Base-by-base conservation (phyloP, 2,797 vertebrate species). In the Rhincodon typus region DNA sequence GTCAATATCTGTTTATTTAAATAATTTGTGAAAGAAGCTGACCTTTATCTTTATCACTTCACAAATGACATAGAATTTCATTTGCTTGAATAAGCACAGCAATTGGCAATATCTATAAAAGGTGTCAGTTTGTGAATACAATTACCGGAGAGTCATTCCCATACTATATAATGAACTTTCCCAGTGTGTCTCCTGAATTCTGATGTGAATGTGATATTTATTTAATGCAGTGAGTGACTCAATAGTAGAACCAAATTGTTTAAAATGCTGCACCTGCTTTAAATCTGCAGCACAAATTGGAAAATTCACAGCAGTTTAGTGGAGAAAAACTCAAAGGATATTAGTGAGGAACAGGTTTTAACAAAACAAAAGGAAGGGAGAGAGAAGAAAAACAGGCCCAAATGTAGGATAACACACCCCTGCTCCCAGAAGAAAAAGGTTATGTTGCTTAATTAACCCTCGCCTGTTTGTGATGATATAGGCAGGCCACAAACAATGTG, bases 21-120 rank as follows among this genome's bases (percentile, higher is more conserved):
- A 93, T 93, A 67, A 93, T 69, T 42, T 25, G 90, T 23, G 62
- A 38, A 67, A 93, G n/a, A 67, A 67, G 90, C 90, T 67, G 19
- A 67, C n/a, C 62, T 67, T 93, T 93, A 66, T 93, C 88, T 93
- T 67, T 93, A 93, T 93, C 66, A 42, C 66, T 93, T 69, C n/a
- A 42, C 90, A 93, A 93, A 67, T 93, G 90, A 42, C 62, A 93
- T 69, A n/a, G 42, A 69, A 93, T 93, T 93, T 93, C 62, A 42
- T 93, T 93, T 38, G 62, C 62, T 69, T 93, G 62, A 93, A 42
- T 69, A 93, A 93, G 90, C n/a, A 42, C 90, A 69, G 62, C 90
- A 42, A 67, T 69, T 93, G 90, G 62, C 66, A 93, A 25, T 69
- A 93, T 23, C 62, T 93, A 42, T 93, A 69, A 69, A 50, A 93